Conservation (phyloP, 2,888 invertebrate species). For the Tenthredo scrophulariae region DNA sequence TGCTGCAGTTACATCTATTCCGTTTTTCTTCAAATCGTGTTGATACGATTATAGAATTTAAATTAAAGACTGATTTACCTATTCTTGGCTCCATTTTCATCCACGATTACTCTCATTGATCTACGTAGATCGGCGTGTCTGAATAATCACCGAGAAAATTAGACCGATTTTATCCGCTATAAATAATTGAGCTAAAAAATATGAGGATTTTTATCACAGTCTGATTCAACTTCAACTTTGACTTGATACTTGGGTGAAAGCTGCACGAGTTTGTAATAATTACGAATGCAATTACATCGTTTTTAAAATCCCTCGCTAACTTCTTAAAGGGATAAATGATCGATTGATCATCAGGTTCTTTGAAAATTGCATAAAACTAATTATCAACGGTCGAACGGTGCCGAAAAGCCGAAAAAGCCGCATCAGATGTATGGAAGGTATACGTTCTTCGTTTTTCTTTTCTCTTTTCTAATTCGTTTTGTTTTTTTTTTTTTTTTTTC, state of each 20-base stretch:
- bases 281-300: neutral
- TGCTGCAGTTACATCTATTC: neutral
- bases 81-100: neutral
- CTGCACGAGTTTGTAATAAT: neutral
- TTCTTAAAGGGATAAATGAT: neutral
- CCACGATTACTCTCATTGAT: neutral
- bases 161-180: neutral
- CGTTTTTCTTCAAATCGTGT: neutral
- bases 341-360: neutral
- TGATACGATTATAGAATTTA: neutral
- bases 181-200: neutral
- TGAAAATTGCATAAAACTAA: neutral
- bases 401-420: neutral
- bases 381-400: neutral
- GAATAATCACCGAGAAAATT: neutral
- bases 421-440: neutral
- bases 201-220: neutral
- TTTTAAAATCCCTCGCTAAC: neutral
- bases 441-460: neutral
- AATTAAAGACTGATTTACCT: neutral
- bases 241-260: neutral
- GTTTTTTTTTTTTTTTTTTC: neutral
- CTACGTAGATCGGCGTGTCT: neutral
- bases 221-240: neutral
- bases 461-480: conserved; percentile 7